Conservation (phyloP, 2,888 invertebrate genomes). For the Dynastes tityus region DNA sequence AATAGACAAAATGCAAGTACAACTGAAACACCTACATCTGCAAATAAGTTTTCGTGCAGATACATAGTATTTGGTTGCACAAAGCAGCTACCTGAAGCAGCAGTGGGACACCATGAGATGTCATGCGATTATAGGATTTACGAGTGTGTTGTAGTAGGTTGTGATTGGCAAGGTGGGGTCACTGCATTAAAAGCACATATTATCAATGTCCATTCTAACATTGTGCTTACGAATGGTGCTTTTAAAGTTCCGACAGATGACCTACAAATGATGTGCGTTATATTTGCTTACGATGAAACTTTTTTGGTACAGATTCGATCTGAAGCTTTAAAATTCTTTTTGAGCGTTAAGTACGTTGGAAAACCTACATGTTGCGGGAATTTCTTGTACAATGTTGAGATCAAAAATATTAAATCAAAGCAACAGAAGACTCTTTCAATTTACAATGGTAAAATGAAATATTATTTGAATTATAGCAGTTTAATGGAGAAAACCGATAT, state of each 20-base stretch:
- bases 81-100: background rate
- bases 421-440: background rate
- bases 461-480: background rate
- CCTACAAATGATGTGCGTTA: background rate
- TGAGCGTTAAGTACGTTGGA: conserved; percentile 30
- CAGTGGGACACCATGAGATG: background rate
- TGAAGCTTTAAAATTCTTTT: background rate
- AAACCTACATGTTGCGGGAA: conserved; percentile 20
- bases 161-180: conserved; percentile 14
- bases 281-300: conserved; percentile 2
- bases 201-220: background rate
- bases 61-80: conserved; percentile 15
- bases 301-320: conserved; percentile 10
- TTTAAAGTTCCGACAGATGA: conserved; percentile 4
- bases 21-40: background rate
- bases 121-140: conserved; percentile 32
- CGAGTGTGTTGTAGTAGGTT: background rate
- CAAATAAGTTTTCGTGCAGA: conserved; percentile 20
- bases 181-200: conserved; percentile 2
- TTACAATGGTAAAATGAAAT: conserved; percentile 26
- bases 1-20: background rate
- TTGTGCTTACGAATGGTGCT: background rate
- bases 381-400: background rate
- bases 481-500: conserved; percentile 8
- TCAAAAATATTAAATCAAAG: background rate